Base-by-base conservation (phyloP, 2,888 invertebrate species). In the Stenichneumon culpator region DNA sequence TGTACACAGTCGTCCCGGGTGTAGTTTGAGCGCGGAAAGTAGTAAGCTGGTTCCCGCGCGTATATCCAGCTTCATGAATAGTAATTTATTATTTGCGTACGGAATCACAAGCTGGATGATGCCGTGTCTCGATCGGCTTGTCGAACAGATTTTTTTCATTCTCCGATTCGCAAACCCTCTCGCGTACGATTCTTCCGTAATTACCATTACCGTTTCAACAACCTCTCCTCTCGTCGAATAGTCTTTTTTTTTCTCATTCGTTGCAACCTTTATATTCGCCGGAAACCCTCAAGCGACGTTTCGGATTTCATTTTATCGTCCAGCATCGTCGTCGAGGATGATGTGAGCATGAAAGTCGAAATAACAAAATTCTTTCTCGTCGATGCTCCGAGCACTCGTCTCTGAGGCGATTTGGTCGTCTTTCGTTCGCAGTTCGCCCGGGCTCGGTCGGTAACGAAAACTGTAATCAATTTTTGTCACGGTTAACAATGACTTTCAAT, bases 31-130 rank as follows among this genome's bases (percentile, higher is more conserved):
- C 50, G 68, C 81, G 47, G 72, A 70, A 84, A 80, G 67, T 72
- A 67, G 80, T 77, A 54, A 16, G 25, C 73, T 73, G 77, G 72
- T 77, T 72, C 72, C 72, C 72, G 72, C 69, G 47, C 63, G 11
- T 32, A 32, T 63, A 32, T 65, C 63, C 44, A 70, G 50, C 73
- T 84, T 84, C 78, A 84, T 81, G 81, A 81, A 84, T 81, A 78
- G 75, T 84, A 84, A 84, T 84, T 81, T 73, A 78, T 84, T 78
- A 81, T 84, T 84, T 81, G 73, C 81, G 73, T 73, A 72, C 68
- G 54, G 69, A 68, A 77, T 70, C 79, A 74, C 83, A 65, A 65
- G 57, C 50, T 63, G 52, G 44, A 39, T 54, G 39, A 47, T 74
- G 68, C 73, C 22, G 16, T 65, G 36, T 69, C 72, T 75, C 57